Base-by-base conservation (phyloP, 2,888 invertebrate species). In the Tuberolachnus salignus region DNA sequence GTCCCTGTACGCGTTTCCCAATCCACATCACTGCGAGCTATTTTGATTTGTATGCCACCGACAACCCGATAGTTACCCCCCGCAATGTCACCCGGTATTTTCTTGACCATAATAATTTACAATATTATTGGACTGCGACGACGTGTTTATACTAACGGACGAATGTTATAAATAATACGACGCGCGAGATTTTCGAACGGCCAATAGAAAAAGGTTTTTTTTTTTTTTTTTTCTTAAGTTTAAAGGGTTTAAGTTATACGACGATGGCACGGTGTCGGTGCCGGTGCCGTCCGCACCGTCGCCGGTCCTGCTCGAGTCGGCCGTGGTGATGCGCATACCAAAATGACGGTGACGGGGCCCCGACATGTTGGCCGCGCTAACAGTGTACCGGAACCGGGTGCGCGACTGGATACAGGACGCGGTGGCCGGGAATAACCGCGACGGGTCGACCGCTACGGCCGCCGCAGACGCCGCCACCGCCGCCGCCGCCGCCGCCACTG, bases 401-500 rank as follows among this genome's bases (percentile, higher is more conserved):
- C 57, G 75, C 75, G 67, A 34, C 14, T 75, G 75, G 75, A 64
- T 70, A 57, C 78, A 57, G 46, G 81, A 69, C 23, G 80, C 44
- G 69, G 71, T 13, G 59, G 26, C 59, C 71, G 75, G 49, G 49
- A 64, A 42, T 75, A 63, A 70, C 51, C 49, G 42, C 67, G 26
- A 61, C 61, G 34, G 13, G 34, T 3, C 51, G 19, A 10, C 44
- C 14, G 6, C 19, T 46, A 26, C 16, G 14, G n/a, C 26, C 46
- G 21, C 23, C 4, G 1, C 64, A 46, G 88, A 88, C 14, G 42
- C n/a, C 9, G 16, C 59, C 23, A 11, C 23, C 1, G 26, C 6
- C n/a, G 11, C 71, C 59, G 87, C 87, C 86, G 85, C 86, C 85
- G 71, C 86, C 85, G 88, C 88, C 87, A n/a, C 6, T 13, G 11